phyloP scores from a whole-genome alignment of 2,797 vertebrate species.

The Chromis chromis region DNA sequence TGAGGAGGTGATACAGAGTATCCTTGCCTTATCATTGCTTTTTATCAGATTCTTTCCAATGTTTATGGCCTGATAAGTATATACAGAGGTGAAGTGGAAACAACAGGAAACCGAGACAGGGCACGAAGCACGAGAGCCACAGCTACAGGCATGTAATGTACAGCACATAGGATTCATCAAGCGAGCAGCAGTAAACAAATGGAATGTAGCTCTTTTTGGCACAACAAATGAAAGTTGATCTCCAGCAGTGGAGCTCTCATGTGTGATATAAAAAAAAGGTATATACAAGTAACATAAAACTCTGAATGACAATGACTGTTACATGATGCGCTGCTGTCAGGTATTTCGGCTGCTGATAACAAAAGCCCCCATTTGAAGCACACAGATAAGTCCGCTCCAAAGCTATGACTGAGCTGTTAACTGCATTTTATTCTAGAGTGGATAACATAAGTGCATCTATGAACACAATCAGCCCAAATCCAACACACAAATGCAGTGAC shows the following conservation, averaged over 20 bases:
- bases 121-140: not conserved
- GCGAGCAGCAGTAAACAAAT: not conserved
- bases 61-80: not conserved
- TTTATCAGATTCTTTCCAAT: not conserved
- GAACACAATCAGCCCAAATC: not conserved
- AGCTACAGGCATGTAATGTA: not conserved
- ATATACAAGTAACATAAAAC: not conserved
- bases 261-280: not conserved
- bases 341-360: not conserved
- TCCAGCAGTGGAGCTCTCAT: too few relatives aligned
- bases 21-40: not conserved
- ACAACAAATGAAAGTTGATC: too few relatives aligned
- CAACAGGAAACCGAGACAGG: constrained; percentile 6
- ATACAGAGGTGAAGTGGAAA: constrained; percentile 2
- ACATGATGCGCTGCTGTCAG: not conserved
- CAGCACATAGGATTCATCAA: not conserved
- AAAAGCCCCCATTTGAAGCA: not conserved
- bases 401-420: constrained; percentile 9
- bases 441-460: not conserved
- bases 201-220: too few relatives aligned
- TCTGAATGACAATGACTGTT: not conserved
- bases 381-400: not conserved
- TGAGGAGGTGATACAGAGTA: not conserved
- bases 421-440: not conserved
- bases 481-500: not conserved